phyloP scores from a whole-genome alignment of 2,888 invertebrate genomes.

The Anagyrus pseudococci region DNA sequence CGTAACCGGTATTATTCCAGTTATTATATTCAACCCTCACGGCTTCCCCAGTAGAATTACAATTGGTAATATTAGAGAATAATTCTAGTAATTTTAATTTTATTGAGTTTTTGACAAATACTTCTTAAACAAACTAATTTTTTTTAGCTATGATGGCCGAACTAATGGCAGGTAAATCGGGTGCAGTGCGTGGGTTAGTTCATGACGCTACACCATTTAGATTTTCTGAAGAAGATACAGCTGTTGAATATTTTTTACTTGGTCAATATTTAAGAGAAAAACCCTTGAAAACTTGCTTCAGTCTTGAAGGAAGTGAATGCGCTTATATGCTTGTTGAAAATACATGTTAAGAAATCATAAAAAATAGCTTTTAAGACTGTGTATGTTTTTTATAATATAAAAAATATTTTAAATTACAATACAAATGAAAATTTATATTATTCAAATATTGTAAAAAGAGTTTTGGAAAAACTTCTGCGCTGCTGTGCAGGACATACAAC shows the following conservation, averaged over 20 bases:
- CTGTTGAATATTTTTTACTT: conserved; percentile 95
- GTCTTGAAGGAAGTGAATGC: too few species aligned
- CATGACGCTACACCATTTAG: conserved; percentile 97
- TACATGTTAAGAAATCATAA: too few species aligned
- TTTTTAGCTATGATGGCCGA: conserved; percentile 96
- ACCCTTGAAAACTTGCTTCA: too few species aligned
- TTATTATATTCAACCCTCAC: conserved; percentile 98
- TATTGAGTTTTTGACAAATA: neutral
- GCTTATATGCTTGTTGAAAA: too few species aligned
- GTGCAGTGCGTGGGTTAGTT: conserved; percentile 85
- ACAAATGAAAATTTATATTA: too few species aligned
- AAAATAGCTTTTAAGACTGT: conserved; percentile 30
- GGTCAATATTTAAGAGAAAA: too few species aligned
- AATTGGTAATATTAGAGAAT: conserved; percentile 69
- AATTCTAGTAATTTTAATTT: neutral
- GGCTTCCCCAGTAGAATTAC: conserved; percentile 99
- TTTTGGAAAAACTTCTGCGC: too few species aligned
- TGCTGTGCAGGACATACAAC: too few species aligned
- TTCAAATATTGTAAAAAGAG: too few species aligned
- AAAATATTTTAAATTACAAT: too few species aligned
- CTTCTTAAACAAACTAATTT: neutral
- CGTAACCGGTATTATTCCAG: conserved; percentile 94
- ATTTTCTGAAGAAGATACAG: conserved; percentile 88
- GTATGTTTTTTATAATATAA: conserved; percentile 32
- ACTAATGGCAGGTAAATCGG: conserved; percentile 97